Percentiles rank a stretch among this genome's conserved stretches.
These are phyloP conservation scores for Bombus ignitus DNA, from an alignment of 1,140 invertebrate species.

Conservation along the genomic window DNA sequence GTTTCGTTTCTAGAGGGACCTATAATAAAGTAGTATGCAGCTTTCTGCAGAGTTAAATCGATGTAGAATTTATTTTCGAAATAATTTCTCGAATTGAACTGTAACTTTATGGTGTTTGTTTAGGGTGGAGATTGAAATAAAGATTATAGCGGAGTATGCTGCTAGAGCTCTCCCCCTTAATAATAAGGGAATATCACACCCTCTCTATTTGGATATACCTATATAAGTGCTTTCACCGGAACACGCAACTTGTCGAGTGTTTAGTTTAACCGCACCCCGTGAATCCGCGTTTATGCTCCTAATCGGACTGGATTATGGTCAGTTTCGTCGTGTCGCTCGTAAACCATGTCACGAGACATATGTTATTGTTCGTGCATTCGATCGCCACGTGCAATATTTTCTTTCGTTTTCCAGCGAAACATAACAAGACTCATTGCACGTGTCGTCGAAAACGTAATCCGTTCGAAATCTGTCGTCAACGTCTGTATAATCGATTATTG, in stretches of 20 bases:
- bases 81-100: neutral
- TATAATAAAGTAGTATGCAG: neutral
- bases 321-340: constrained; percentile 43
- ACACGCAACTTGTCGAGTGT: constrained; percentile 74
- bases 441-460: constrained; percentile 6
- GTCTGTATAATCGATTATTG: too few species aligned
- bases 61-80: neutral
- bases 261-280: constrained; percentile 61
- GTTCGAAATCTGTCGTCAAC: neutral
- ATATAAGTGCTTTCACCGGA: constrained; percentile 66
- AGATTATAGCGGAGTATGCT: neutral
- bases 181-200: constrained; percentile 42
- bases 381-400: constrained; percentile 26
- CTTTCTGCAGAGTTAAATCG: neutral
- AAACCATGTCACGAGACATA: constrained; percentile 61
- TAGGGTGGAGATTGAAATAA: neutral
- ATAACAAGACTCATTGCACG: neutral
- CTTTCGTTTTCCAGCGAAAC: constrained; percentile 7
- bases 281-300: constrained; percentile 63
- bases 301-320: constrained; percentile 65
- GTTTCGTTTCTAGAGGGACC: too few species aligned
- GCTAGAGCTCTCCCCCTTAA: neutral
- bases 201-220: constrained; percentile 24
- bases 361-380: constrained; percentile 52
- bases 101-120: neutral